Evolutionary conservation across 2,113 vertebrate genomes (phyloP), one percentile per base, ranked within the genome.

Genomic region (Tilapia sparmanii): DNA sequence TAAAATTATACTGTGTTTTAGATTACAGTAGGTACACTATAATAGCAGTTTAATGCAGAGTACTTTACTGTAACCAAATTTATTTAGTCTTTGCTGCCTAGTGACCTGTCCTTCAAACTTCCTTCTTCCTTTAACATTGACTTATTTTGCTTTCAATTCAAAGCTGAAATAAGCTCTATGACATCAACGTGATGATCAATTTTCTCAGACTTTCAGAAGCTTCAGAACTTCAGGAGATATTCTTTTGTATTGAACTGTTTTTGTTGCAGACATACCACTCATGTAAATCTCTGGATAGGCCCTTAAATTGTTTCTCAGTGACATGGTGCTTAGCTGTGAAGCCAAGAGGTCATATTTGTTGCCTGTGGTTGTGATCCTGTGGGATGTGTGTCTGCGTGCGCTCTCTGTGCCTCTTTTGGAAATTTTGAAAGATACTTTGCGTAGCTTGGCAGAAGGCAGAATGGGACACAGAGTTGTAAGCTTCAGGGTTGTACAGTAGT

Each of bases 381-480:
- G 45, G 73, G 73, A 78, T 33, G 73, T 78, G 5, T 24, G 10
- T 80, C 50, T 73, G 55, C 19, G 55, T 78, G 86, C 8, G 84
- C 59, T 86, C 47, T 85, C 24, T 66, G 29, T 84, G 66, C 53
- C 61, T 10, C 24, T 59, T 76, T 81, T 53, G 38, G 82, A 68
- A 66, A 9, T 73, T 83, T 89, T 55, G 35, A 90, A 85, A 73
- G 31, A 87, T 71, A 31, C 76, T 26, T 73, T 52, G 54, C 42
- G 2, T 85, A 73, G 24, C 86, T 85, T 87, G 89, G 66, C 80
- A 86, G 90, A 33, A 79, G 71, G 63, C 55, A 68, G 55, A 73
- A 83, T 59, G 33, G 35, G 80, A 84, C 81, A 86, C 66, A 18
- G 55, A 83, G 47, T 68, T n/a, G 16, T 81, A 38, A 82, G 33